Evolutionary conservation across 2,888 invertebrate genomes (phyloP), one percentile per base, ranked within the genome.

Genomic region (Lepidonotus clava): DNA sequence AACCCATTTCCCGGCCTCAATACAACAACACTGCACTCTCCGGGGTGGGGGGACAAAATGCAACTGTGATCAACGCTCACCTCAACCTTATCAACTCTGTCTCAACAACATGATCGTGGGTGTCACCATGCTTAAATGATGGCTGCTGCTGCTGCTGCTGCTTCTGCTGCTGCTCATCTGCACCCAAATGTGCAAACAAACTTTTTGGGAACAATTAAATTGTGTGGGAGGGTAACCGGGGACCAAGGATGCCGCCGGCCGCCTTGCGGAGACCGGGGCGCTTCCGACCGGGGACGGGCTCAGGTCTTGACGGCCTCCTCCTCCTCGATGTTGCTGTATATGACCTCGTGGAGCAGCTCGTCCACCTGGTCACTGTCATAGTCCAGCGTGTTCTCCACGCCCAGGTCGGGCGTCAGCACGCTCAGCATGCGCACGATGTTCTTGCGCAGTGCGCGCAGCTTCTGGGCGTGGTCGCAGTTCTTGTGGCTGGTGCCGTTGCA

Each of bases 351-450:
- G 28, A 94, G 90, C 38, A 94, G 91, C 87, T 93, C 92, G 87
- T 94, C 94, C 5, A 94, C 93, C 1, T 93, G 92, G 86, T 93
- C 93, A 21, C 92, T 92, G 85, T 93, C 92, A 1, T 92, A 92
- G 86, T 92, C 92, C 87, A 93, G 92, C 80, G 92, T 92, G 87
- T 93, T 93, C 87, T 93, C 93, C 84, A 93, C 92, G 88, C 93
- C 92, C 86, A 94, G 89, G 87, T 93, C 93, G 14, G 94, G 94
- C 21, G 93, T 93, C 87, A 93, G 91, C 86, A 93, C 92, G 87
- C 92, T 92, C 87, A 94, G 90, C 94, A 94, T 94, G 40, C 92
- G 91, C 34, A 93, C 92, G 32, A 94, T 93, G 86, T 93, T 93
- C 86, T 91, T 90, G 18, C 94, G 90, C 86, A 93, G 90, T 89